Evolutionary conservation across 2,797 vertebrate genomes (phyloP).

Genomic region (Furcifer pardalis): DNA sequence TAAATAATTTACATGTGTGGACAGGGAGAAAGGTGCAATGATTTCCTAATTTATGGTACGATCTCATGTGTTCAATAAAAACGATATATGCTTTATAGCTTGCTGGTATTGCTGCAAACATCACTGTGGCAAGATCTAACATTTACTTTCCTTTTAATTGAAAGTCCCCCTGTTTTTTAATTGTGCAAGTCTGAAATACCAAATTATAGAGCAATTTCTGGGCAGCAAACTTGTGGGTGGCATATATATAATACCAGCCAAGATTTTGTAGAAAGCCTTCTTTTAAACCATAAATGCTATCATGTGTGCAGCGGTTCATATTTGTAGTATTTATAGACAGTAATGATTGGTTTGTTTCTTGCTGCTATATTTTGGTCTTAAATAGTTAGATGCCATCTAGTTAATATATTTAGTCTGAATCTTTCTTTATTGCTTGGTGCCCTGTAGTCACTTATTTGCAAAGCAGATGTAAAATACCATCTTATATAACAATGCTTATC

Average conservation of each 20-base stretch:
- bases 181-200: not conserved
- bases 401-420: slow-evolving; percentile 18
- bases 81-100: slow-evolving; percentile 7
- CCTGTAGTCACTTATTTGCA: not conserved
- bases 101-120: slow-evolving; percentile 33
- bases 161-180: slow-evolving; percentile 24
- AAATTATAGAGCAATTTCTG: not conserved
- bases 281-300: slow-evolving; percentile 28
- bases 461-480: slow-evolving; percentile 4
- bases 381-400: slow-evolving; percentile 14
- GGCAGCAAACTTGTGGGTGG: slow-evolving; percentile 24
- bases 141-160: slow-evolving; percentile 28
- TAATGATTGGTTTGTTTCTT: not conserved
- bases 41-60: not conserved
- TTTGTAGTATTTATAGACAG: slow-evolving; percentile 18
- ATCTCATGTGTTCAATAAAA: not conserved
- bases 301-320: not conserved
- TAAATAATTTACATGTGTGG: not conserved
- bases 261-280: not conserved
- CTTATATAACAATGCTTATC: not conserved
- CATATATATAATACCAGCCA: not conserved
- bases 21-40: not conserved
- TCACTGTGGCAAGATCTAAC: not conserved
- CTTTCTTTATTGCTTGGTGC: not conserved
- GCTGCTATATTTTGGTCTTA: slow-evolving; percentile 31